Base-by-base conservation (phyloP, 1,140 invertebrate species). In the Ptiloglossa arizonensis region DNA sequence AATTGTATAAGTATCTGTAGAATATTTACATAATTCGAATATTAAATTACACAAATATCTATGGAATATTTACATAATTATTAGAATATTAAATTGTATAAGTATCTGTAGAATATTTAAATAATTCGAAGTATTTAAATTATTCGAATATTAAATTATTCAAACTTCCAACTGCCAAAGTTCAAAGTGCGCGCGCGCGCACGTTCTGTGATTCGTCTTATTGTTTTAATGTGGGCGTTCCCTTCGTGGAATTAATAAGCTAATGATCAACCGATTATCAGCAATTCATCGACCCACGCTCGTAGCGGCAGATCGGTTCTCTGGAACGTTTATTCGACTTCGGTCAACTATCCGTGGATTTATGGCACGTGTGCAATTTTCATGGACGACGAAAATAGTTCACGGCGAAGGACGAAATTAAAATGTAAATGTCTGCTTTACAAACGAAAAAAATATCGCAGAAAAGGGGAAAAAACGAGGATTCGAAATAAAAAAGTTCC, bases 261-360 rank as follows among this genome's bases (percentile, higher is more conserved):
- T 24, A 44, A 44, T 15, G 29, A 44, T 62, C 27, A 5, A 19
- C 9, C 35, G n/a, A 67, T 74, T 56, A 57, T 2, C n/a, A 19
- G 15, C n/a, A n/a, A 74, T 74, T 74, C n/a, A 57, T 66, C 29
- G 57, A n/a, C 29, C 22, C 32, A 11, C 8, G 22, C 19, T 52
- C 35, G 32, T 13, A 8, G 5, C 35, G 68, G 38, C 4, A 4
- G 13, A 32, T 32, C 68, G 54, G 11, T 19, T 24, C 17, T 5
- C 3, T 13, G 19, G 15, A 19, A 38, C 6, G n/a, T 24, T 22
- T 66, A 13, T 27, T 17, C 17, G 22, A 8, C 44, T 38, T 50
- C 22, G 29, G 44, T 62, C 70, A 38, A 64, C 59, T 64, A 24
- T n/a, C n/a, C 48, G 35, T 29, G 6, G 22, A 52, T 64, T 54